A percentile compares a stretch with the other conserved stretches of the same genome.
phyloP scores from a whole-genome alignment of 2,797 vertebrate genomes.

The Malacoctenus gilli region DNA sequence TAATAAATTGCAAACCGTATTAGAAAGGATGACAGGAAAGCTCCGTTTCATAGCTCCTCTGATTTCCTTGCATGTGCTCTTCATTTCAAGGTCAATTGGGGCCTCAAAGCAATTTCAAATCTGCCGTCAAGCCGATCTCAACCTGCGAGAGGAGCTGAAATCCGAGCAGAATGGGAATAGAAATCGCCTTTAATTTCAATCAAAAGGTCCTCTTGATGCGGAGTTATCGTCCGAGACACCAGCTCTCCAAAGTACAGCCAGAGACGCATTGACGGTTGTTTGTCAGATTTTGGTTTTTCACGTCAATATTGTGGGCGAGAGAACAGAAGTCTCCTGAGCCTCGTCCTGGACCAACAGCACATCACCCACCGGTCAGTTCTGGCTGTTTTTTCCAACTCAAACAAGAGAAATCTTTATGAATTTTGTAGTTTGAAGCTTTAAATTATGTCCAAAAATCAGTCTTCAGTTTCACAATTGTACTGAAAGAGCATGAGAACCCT shows the following conservation, averaged over 20 bases:
- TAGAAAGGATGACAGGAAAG: constrained; percentile 23
- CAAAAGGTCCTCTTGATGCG: too few species aligned
- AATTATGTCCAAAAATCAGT: constrained; percentile 28
- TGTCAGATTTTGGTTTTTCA: too few species aligned
- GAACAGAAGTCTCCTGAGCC: too few species aligned
- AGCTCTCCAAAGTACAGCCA: too few species aligned
- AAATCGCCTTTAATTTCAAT: too few species aligned
- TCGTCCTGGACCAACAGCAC: constrained; percentile 44
- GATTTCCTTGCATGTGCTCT: constrained; percentile 31
- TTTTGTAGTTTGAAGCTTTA: constrained; percentile 22
- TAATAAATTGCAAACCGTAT: constrained; percentile 30
- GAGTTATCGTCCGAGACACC: too few species aligned
- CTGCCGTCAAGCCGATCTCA: constrained; percentile 25
- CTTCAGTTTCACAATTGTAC: constrained; percentile 4
- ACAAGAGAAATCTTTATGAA: constrained; percentile 32
- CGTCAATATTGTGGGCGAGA: too few species aligned
- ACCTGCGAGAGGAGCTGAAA: constrained; percentile 25
- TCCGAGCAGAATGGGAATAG: constrained; percentile 17
- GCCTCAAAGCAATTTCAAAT: constrained; percentile 45
- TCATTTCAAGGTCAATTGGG: constrained; percentile 45
- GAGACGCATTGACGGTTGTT: too few species aligned
- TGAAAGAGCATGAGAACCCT: neutral
- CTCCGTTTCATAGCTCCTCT: constrained; percentile 7
- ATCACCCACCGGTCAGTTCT: constrained; percentile 33
- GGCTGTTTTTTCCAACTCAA: constrained; percentile 32